These are phyloP conservation scores for Platycheirus rosarum DNA, from an alignment of 2,888 invertebrate genomes.

Conservation along the genomic window DNA sequence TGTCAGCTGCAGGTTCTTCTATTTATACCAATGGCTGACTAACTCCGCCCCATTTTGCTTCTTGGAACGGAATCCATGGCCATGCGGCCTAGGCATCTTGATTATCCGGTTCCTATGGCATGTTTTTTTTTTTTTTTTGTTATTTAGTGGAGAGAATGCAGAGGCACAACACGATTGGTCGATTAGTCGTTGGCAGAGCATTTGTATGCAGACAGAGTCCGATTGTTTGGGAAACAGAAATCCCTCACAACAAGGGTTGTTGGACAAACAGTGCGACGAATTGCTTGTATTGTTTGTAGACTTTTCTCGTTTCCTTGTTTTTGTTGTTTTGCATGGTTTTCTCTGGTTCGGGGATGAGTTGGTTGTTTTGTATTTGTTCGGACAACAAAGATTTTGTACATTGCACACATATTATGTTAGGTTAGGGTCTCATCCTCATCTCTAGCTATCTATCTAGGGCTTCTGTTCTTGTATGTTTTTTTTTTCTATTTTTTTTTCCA, in stretches of 20 bases:
- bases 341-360: slow-evolving; percentile 43
- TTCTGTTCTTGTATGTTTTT: slow-evolving; percentile 45
- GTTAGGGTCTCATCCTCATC: slow-evolving; percentile 12
- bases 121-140: not conserved
- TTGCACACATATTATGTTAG: slow-evolving; percentile 40
- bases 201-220: slow-evolving; percentile 63
- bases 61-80: slow-evolving; percentile 57
- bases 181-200: slow-evolving; percentile 47
- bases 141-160: slow-evolving; percentile 50
- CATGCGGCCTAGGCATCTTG: slow-evolving; percentile 60
- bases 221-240: slow-evolving; percentile 70
- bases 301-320: slow-evolving; percentile 70
- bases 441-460: slow-evolving; percentile 41
- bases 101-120: slow-evolving; percentile 12
- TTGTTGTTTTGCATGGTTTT: slow-evolving; percentile 47
- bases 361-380: slow-evolving; percentile 67
- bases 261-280: slow-evolving; percentile 70
- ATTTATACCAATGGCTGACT: slow-evolving; percentile 78
- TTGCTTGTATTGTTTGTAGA: slow-evolving; percentile 73
- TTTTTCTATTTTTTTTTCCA: slow-evolving; percentile 6
- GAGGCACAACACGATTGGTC: slow-evolving; percentile 58
- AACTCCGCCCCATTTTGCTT: slow-evolving; percentile 77
- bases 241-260: slow-evolving; percentile 72
- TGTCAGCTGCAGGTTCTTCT: slow-evolving; percentile 73
- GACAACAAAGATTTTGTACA: slow-evolving; percentile 61